phyloP scores from a whole-genome alignment of 2,797 vertebrate genomes.

The Atherinosoma microstoma region DNA sequence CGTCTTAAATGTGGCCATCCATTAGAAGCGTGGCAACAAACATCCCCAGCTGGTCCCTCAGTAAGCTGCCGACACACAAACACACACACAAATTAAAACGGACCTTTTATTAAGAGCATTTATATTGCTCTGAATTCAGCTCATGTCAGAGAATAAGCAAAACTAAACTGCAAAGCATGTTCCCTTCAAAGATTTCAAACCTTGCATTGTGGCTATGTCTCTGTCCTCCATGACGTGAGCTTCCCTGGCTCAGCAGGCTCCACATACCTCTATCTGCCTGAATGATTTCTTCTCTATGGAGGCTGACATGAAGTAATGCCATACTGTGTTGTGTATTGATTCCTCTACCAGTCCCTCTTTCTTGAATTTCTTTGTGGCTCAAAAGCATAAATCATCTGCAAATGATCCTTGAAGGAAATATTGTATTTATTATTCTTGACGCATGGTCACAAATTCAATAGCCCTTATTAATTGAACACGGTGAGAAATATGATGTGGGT shows the following conservation, averaged over 20 bases:
- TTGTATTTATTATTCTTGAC: constrained; percentile 85
- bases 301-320: constrained; percentile 80
- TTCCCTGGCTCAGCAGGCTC: constrained; percentile 56
- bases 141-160: constrained; percentile 53
- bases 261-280: constrained; percentile 74
- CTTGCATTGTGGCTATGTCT: constrained; percentile 17
- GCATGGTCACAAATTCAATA: constrained; percentile 83
- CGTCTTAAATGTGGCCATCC: constrained; percentile 79
- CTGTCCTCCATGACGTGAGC: constrained; percentile 48
- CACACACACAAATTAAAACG: constrained; percentile 52
- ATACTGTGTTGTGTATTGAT: constrained; percentile 81
- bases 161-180: constrained; percentile 30
- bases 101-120: constrained; percentile 70
- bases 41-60: constrained; percentile 57
- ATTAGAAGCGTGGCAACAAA: constrained; percentile 74
- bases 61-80: constrained; percentile 33
- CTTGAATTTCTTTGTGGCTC: constrained; percentile 73
- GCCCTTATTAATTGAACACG: constrained; percentile 82
- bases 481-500: constrained; percentile 81
- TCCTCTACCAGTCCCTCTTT: constrained; percentile 69
- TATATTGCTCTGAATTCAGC: constrained; percentile 58
- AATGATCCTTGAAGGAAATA: constrained; percentile 83
- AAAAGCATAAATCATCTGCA: constrained; percentile 81
- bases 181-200: constrained; percentile 40
- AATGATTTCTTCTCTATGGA: constrained; percentile 78